These are phyloP conservation scores for Melanotaenia parkinsoni DNA, from an alignment of 2,797 vertebrate species.

Conservation along the genomic window DNA sequence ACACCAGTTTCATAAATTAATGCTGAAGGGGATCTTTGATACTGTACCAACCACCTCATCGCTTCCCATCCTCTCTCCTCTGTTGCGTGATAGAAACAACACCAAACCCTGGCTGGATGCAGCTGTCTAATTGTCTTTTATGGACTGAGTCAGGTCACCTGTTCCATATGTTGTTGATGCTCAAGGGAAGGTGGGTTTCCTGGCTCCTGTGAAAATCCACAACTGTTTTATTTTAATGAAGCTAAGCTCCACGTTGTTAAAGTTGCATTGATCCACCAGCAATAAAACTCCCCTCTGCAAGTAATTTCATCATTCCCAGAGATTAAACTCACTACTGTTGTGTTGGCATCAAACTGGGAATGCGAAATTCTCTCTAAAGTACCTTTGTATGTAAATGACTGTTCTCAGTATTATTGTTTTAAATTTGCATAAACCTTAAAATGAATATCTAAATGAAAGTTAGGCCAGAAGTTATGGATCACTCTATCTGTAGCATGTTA, in stretches of 20 bases:
- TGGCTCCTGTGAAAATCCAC: not conserved
- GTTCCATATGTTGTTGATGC: not conserved
- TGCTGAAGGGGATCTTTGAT: not conserved
- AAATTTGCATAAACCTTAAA: too few species aligned
- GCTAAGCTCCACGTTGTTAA: not conserved
- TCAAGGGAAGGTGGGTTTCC: not conserved
- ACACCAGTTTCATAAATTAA: not conserved
- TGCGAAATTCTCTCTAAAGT: not conserved
- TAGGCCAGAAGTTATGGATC: not conserved
- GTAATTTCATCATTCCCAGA: not conserved
- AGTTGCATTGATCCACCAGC: not conserved
- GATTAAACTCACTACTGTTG: not conserved
- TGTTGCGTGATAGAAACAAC: too few species aligned
- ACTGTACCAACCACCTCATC: too few species aligned
- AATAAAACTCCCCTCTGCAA: not conserved
- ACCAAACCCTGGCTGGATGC: not conserved
- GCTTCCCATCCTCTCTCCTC: not conserved
- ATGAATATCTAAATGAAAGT: too few species aligned
- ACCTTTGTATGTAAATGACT: too few species aligned
- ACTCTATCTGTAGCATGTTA: not conserved
- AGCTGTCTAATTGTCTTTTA: not conserved
- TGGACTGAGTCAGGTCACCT: too few species aligned
- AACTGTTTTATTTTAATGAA: not conserved
- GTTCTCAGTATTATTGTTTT: too few species aligned
- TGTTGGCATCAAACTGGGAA: too few species aligned